A percentile compares a stretch with the other conserved stretches of the same genome.
phyloP scores from a whole-genome alignment of 1,140 invertebrate species.

The Macrocentrus cingulum region DNA sequence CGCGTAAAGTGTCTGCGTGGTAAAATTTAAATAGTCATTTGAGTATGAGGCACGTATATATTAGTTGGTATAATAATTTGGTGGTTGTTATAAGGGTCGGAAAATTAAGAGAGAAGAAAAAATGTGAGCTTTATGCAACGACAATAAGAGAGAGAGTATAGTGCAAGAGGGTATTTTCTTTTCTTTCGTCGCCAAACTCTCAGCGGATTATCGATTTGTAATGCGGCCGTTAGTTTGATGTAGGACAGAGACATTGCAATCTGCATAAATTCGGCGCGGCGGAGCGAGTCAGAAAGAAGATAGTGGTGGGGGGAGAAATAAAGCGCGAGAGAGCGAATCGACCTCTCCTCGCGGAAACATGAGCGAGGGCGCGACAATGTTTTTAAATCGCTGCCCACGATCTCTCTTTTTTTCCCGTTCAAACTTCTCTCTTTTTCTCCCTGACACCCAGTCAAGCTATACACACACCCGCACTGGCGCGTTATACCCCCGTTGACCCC shows the following conservation, averaged over 20 bases:
- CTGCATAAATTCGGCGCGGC: conserved; percentile 28
- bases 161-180: too few relatives aligned
- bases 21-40: conserved; percentile 8
- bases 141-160: too few relatives aligned
- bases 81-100: too few relatives aligned
- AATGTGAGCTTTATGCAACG: too few relatives aligned
- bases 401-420: conserved; percentile 8
- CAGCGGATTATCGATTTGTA: conserved; percentile 22
- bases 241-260: conserved; percentile 23
- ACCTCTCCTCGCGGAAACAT: conserved; percentile 9
- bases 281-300: conserved; percentile 8
- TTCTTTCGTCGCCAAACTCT: conserved; percentile 4
- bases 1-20: conserved; percentile 4
- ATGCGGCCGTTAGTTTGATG: conserved; percentile 19
- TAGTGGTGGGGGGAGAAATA: conserved; percentile 17
- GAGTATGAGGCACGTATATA: too few relatives aligned
- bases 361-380: conserved; percentile 19
- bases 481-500: conserved; percentile 1
- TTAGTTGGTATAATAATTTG: too few relatives aligned
- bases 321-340: neutral
- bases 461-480: neutral
- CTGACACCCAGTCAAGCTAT: neutral
- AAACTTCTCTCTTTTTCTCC: neutral
- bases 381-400: conserved; percentile 23
- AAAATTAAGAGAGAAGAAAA: too few relatives aligned